These are phyloP conservation scores for Heloderma charlesbogerti DNA, from an alignment of 2,113 vertebrate species.

Conservation along the genomic window DNA sequence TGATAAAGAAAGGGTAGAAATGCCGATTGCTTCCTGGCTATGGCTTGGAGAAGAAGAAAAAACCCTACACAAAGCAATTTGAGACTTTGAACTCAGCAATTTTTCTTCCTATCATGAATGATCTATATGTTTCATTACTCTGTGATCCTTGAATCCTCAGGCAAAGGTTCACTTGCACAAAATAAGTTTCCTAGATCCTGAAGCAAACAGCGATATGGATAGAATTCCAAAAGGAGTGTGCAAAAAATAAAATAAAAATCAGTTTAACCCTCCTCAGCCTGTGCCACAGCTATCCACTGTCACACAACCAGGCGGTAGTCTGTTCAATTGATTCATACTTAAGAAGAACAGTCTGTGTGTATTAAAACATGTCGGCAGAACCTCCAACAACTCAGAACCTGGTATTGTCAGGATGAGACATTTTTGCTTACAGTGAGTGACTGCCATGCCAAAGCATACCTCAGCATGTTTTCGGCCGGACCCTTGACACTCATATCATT, in stretches of 20 bases:
- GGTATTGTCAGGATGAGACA: not conserved
- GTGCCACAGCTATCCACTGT: slow-evolving; percentile 21
- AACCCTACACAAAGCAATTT: slow-evolving; percentile 72
- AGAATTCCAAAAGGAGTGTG: slow-evolving; percentile 47
- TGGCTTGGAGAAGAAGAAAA: slow-evolving; percentile 2
- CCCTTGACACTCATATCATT: not conserved
- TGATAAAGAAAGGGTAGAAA: slow-evolving; percentile 66
- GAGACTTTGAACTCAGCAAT: slow-evolving; percentile 69
- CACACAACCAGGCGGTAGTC: slow-evolving; percentile 20
- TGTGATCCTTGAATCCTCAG: slow-evolving; percentile 77
- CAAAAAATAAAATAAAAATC: slow-evolving; percentile 16
- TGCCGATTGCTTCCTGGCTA: slow-evolving; percentile 56
- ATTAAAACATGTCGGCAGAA: not conserved
- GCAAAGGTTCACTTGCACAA: slow-evolving; percentile 67
- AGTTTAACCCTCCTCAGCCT: slow-evolving; percentile 52
- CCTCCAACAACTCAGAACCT: slow-evolving; percentile 29
- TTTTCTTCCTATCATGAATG: slow-evolving; percentile 81
- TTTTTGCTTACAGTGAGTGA: slow-evolving; percentile 10
- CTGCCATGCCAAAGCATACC: not conserved
- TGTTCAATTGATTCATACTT: slow-evolving; percentile 41
- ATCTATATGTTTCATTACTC: slow-evolving; percentile 84
- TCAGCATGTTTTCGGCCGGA: not conserved
- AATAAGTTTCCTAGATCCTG: slow-evolving; percentile 63
- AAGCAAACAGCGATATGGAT: slow-evolving; percentile 63
- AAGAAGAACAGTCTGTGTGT: not conserved